Evolutionary conservation across 30 jellyfish, hydroid and myxozoan species (phyloP).

Genomic region (Aurelia coerulea): DNA sequence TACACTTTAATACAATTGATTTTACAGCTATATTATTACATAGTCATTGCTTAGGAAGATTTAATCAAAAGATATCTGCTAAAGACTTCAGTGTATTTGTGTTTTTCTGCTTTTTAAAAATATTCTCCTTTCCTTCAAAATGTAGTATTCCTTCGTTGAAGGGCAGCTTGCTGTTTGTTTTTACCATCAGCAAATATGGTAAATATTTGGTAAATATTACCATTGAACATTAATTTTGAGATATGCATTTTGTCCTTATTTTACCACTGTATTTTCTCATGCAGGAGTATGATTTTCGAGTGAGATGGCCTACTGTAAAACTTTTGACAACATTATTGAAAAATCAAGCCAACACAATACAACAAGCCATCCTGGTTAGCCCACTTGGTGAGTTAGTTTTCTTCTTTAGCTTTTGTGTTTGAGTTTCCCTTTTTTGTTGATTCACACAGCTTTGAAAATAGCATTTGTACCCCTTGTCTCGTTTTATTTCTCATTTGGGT

Average conservation of each 20-base stretch:
- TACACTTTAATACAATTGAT: too few relatives aligned
- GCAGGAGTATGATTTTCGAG: constrained; percentile 91
- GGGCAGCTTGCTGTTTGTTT: background rate
- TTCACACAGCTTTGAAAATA: too few relatives aligned
- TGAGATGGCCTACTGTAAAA: constrained; percentile 96
- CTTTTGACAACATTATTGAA: constrained; percentile 70
- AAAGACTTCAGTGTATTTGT: too few relatives aligned
- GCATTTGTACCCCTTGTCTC: too few relatives aligned
- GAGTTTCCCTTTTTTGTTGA: too few relatives aligned
- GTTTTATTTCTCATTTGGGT: too few relatives aligned
- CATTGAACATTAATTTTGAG: background rate
- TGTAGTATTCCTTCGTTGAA: background rate
- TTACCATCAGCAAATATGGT: background rate
- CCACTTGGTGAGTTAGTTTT: constrained; percentile 70
- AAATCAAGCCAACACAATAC: constrained; percentile 80
- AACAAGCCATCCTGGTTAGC: constrained; percentile 88
- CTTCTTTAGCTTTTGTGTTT: too few relatives aligned
- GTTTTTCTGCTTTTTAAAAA: too few relatives aligned
- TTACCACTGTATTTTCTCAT: background rate
- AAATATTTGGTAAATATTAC: background rate
- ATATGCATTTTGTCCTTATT: background rate
- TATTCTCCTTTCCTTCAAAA: background rate
- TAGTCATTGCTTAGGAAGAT: too few relatives aligned
- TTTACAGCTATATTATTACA: too few relatives aligned
- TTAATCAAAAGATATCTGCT: too few relatives aligned